These are phyloP conservation scores for Pogona vitticeps DNA, from an alignment of 2,113 vertebrate species.

Conservation along the genomic window DNA sequence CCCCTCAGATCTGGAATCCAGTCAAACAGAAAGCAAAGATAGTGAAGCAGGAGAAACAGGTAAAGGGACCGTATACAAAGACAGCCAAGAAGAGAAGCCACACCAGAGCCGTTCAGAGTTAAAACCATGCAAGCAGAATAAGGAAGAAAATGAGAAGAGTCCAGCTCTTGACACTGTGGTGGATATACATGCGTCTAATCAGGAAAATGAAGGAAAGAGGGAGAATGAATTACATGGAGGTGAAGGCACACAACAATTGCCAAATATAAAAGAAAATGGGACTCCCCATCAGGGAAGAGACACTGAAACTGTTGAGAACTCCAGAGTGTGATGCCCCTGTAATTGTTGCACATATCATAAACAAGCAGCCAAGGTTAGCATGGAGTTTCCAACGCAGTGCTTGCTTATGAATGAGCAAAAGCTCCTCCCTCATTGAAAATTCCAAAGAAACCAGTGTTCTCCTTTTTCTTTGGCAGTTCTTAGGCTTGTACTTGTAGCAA, in stretches of 20 bases:
- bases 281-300: background rate
- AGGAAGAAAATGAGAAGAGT: background rate
- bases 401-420: slow-evolving; percentile 30
- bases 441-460: slow-evolving; percentile 4
- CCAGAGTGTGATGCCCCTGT: background rate
- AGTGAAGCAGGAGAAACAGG: background rate
- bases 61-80: slow-evolving; percentile 37
- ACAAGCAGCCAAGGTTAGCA: slow-evolving; percentile 55
- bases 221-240: slow-evolving; percentile 4
- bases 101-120: background rate
- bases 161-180: background rate
- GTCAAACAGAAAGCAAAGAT: slow-evolving; percentile 54
- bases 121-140: background rate
- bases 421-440: slow-evolving; percentile 33
- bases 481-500: slow-evolving; percentile 1
- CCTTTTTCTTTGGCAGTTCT: background rate
- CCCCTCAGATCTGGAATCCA: slow-evolving; percentile 39
- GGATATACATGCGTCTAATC: slow-evolving; percentile 8
- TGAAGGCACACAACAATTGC: background rate
- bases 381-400: background rate
- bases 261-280: slow-evolving; percentile 39
- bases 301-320: slow-evolving; percentile 39
- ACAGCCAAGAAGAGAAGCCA: slow-evolving; percentile 10
- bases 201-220: slow-evolving; percentile 34
- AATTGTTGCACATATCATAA: slow-evolving; percentile 22